Percentiles rank a stretch among this genome's conserved stretches.
Evolutionary conservation across 2,797 vertebrate species (phyloP).

Genomic region (Karalla daura): DNA sequence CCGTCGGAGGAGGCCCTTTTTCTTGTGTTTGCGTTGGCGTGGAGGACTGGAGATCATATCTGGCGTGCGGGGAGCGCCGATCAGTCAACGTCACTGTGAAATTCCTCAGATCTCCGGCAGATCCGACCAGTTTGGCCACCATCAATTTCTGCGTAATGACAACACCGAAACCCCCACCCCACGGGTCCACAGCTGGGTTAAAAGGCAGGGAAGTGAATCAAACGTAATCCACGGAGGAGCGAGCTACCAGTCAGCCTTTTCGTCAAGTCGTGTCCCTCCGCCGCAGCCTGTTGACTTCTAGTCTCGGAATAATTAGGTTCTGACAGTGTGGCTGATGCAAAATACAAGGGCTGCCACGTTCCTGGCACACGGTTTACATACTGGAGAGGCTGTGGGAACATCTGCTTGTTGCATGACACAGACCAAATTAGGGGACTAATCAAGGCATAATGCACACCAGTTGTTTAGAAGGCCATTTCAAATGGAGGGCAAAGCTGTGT

Average conservation of each 20-base stretch:
- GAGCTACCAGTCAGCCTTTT: neutral
- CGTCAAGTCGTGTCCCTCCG: conserved; percentile 5
- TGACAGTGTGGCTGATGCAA: neutral
- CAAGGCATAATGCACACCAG: conserved; percentile 44
- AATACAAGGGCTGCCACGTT: neutral
- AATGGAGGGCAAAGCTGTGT: conserved; percentile 37
- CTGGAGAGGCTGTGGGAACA: conserved; percentile 22
- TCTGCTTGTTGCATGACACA: conserved; percentile 42
- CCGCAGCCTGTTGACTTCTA: conserved; percentile 2
- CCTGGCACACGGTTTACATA: conserved; percentile 6
- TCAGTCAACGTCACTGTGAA: conserved; percentile 57
- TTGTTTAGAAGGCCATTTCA: conserved; percentile 46
- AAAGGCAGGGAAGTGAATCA: conserved; percentile 13
- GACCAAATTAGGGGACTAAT: conserved; percentile 44
- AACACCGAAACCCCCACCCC: neutral
- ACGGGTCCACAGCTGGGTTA: neutral
- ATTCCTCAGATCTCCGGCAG: conserved; percentile 33
- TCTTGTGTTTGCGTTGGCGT: neutral
- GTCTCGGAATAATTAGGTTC: conserved; percentile 17
- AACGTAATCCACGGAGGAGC: conserved; percentile 5
- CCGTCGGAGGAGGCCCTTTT: conserved; percentile 9
- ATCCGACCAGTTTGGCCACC: conserved; percentile 26
- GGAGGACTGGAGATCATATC: conserved; percentile 54
- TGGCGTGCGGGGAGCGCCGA: conserved; percentile 48
- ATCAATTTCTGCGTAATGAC: conserved; percentile 12